A percentile compares a stretch with the other conserved stretches of the same genome.
Conservation (phyloP, 2,113 vertebrate species). For the Chaetura pelagica region DNA sequence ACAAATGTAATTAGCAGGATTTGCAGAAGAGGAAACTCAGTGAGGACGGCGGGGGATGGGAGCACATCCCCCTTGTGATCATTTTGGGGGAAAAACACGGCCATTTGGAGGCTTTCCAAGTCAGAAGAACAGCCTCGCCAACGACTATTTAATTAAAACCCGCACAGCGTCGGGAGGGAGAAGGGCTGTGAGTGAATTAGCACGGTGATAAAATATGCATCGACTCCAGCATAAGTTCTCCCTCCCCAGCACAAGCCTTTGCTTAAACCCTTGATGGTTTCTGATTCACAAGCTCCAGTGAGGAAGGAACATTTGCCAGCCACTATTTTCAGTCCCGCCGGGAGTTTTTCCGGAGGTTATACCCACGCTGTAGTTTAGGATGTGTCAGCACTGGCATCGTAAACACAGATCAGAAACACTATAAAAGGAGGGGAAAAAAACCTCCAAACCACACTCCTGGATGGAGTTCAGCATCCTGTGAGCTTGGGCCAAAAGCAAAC, state of each 20-base stretch:
- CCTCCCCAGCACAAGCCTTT: neutral
- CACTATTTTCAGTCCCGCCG: neutral
- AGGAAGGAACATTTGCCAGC: constrained; percentile 3
- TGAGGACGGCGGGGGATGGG: neutral
- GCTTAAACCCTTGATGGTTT: neutral
- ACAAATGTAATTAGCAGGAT: constrained; percentile 18
- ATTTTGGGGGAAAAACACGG: neutral
- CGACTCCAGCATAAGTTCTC: neutral
- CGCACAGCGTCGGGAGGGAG: neutral
- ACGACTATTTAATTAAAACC: constrained; percentile 57
- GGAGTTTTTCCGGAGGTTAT: constrained; percentile 11
- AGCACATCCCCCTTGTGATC: neutral
- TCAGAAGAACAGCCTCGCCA: neutral
- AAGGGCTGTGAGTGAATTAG: neutral
- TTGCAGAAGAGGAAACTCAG: constrained; percentile 1
- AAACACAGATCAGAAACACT: constrained; percentile 10
- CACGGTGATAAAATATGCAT: neutral
- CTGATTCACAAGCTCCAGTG: constrained; percentile 25
- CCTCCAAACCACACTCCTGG: neutral
- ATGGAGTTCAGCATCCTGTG: neutral
- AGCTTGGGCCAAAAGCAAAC: neutral
- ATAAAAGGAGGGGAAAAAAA: neutral
- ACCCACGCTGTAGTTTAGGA: neutral
- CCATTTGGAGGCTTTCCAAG: constrained; percentile 55
- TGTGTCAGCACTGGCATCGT: constrained; percentile 9